These are phyloP conservation scores for Baryphthengus martii DNA, from an alignment of 2,113 vertebrate species.

Conservation along the genomic window DNA sequence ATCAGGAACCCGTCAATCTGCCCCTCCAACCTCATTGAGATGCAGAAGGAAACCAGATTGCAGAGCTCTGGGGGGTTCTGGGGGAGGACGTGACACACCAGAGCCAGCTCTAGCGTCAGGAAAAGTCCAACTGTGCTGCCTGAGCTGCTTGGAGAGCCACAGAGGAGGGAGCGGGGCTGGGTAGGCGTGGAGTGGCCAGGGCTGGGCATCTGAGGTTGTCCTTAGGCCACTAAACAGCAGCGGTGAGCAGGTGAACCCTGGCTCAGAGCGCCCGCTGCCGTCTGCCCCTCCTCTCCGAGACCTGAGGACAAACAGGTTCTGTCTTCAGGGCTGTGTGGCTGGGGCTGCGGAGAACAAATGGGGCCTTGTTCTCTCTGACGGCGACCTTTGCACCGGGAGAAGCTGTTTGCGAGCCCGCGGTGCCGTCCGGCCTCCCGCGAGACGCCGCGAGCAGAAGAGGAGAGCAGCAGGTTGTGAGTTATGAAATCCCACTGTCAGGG, in stretches of 20 bases:
- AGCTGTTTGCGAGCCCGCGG: background rate
- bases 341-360: background rate
- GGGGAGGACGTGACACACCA: background rate
- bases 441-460: background rate
- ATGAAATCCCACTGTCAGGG: background rate
- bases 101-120: background rate
- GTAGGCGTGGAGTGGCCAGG: accelerated
- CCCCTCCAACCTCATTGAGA: background rate
- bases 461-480: background rate
- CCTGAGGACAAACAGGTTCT: background rate
- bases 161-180: background rate
- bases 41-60: background rate
- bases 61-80: background rate
- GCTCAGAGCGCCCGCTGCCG: background rate
- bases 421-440: background rate
- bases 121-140: background rate
- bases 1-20: background rate
- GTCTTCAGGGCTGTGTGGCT: background rate
- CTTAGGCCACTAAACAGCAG: background rate
- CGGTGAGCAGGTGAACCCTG: accelerated
- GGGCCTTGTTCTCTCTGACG: background rate
- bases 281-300: background rate
- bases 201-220: background rate
- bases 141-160: background rate
- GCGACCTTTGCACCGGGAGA: background rate